phyloP scores from a whole-genome alignment of 2,888 invertebrate species.

The Alviniconcha strummeri region DNA sequence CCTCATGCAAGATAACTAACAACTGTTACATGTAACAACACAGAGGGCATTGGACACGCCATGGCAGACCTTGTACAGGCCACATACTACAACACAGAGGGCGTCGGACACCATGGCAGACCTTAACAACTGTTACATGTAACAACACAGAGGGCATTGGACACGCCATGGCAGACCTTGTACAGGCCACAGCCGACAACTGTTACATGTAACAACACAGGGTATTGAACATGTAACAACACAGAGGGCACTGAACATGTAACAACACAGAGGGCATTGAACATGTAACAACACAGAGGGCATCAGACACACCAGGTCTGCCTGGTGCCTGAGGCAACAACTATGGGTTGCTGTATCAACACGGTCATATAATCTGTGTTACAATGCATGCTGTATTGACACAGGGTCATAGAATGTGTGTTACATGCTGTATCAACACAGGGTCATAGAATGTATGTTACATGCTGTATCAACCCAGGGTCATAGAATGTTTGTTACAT shows the following conservation, averaged over 20 bases:
- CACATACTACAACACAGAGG: constrained; percentile 37
- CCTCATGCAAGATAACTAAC: constrained; percentile 50
- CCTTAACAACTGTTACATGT: constrained; percentile 38
- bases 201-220: constrained; percentile 35
- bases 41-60: constrained; percentile 55
- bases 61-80: constrained; percentile 60
- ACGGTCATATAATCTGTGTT: too few relatives aligned
- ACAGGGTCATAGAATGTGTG: background rate
- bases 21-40: constrained; percentile 13
- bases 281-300: constrained; percentile 38
- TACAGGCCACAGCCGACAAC: constrained; percentile 39
- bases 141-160: constrained; percentile 48
- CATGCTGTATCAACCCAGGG: constrained; percentile 39
- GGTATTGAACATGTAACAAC: constrained; percentile 46
- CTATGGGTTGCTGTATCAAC: too few relatives aligned
- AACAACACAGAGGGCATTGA: constrained; percentile 51
- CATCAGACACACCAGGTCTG: constrained; percentile 57
- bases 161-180: constrained; percentile 60
- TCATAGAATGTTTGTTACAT: constrained; percentile 52
- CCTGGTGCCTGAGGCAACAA: too few relatives aligned
- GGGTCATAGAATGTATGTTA: constrained; percentile 61
- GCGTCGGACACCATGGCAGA: constrained; percentile 61
- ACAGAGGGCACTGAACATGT: constrained; percentile 54
- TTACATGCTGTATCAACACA: constrained; percentile 26
- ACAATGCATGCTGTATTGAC: too few relatives aligned